Base-by-base conservation (phyloP, 2,113 vertebrate species). In the Camelus dromedarius region DNA sequence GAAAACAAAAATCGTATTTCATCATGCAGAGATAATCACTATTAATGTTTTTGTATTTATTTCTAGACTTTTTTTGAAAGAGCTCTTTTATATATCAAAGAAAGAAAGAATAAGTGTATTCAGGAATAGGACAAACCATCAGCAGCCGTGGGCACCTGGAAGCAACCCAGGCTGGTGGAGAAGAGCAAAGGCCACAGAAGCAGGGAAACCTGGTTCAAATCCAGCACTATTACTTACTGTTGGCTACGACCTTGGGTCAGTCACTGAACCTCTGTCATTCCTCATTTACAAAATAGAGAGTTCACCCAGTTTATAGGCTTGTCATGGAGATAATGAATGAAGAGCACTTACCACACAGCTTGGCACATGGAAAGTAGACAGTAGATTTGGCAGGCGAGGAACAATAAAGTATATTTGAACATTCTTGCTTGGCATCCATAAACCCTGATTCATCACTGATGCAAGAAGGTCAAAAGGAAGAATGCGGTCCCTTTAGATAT, bases 1-100 rank as follows among this genome's bases (percentile, higher is more conserved):
- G 86, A 84, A 97, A 93, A 96, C 58, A 93, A 93, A 96, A 96
- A 90, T 50, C 66, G 50, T 82, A 79, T 91, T 96, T 95, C 6
- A 89, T 64, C 86, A 89, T 80, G 86, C 86, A 93, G 92, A 96
- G 89, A 97, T 96, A 89, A 96, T 96, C 62, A 79, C 42, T 90
- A 70, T 70, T 83, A 97, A 92, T 95, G 83, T 82, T 89, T 93
- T 73, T 77, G 62, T 73, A 32, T 62, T 64, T 58, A 62, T 38
- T 88, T 96, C 6, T 79, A 95, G 58, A 96, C 52, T 85, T 95
- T 70, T 89, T 73, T 38, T 76, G 67, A 73, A 95, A 96, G 20
- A 92, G 70, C 1, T 73, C 75, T 69, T 91, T 91, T 64, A 77
- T 70, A 60, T 76, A 24, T 52, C 32, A 81, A 24, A 82, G 67